phyloP scores from a whole-genome alignment of 2,888 invertebrate genomes.

The Neria commutata region DNA sequence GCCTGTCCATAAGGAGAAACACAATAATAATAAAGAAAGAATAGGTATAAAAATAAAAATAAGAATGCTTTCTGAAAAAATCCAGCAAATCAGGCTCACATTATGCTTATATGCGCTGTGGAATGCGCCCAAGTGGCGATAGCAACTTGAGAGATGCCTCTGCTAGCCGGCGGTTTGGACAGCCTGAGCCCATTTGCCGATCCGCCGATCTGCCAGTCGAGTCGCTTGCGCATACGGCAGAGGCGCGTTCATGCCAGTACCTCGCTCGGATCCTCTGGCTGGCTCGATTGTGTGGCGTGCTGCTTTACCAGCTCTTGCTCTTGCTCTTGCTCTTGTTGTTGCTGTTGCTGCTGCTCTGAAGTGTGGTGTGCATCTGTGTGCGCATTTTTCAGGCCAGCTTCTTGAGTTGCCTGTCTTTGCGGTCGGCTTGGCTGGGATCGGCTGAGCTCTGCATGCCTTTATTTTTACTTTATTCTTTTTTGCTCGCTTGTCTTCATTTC shows the following conservation, averaged over 20 bases:
- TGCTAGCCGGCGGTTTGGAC: conserved; percentile 4
- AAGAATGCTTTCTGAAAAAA: conserved; percentile 35
- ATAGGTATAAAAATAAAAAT: conserved; percentile 5
- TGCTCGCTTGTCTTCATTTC: conserved; percentile 26
- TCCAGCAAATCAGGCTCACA: conserved; percentile 59
- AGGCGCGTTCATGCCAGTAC: background rate
- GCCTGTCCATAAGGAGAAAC: background rate
- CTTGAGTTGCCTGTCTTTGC: conserved; percentile 28
- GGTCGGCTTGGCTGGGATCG: conserved; percentile 9
- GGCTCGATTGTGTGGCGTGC: conserved; percentile 13
- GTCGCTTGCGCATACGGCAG: too few species aligned
- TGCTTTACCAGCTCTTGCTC: conserved; percentile 6
- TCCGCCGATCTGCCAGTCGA: background rate
- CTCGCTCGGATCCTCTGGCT: conserved; percentile 14
- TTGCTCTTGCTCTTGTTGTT: background rate
- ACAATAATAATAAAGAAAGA: background rate
- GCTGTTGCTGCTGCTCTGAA: conserved; percentile 7
- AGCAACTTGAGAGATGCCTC: conserved; percentile 48
- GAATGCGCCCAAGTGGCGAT: conserved; percentile 60
- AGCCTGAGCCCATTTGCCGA: background rate
- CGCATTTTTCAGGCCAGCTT: conserved; percentile 24
- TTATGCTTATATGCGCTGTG: conserved; percentile 57
- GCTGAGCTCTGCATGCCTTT: conserved; percentile 15
- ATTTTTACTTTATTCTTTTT: conserved; percentile 24
- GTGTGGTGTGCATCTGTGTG: conserved; percentile 20